Conservation (phyloP, 2,113 vertebrate species). For the Camarhynchus parvulus region DNA sequence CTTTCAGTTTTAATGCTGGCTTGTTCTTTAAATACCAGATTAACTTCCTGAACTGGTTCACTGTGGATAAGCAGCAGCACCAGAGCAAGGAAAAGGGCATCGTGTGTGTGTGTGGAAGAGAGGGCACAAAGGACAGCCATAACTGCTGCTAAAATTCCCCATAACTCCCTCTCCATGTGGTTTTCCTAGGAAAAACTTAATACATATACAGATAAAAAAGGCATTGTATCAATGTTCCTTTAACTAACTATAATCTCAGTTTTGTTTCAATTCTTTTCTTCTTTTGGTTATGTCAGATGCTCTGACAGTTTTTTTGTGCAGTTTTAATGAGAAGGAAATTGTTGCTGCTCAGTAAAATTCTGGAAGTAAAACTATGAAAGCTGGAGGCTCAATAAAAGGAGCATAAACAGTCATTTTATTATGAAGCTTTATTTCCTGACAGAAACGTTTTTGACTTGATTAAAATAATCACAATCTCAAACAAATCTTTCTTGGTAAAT, state of each 20-base stretch:
- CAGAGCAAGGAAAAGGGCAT: neutral
- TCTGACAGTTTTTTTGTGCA: neutral
- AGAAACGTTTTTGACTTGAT: neutral
- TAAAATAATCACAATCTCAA: neutral
- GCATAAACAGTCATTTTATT: neutral
- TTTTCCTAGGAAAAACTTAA: neutral
- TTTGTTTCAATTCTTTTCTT: neutral
- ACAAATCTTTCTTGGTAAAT: neutral
- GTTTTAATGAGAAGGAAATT: neutral
- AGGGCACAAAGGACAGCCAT: neutral
- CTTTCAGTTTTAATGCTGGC: neutral
- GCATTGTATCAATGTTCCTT: neutral
- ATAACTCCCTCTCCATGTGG: neutral
- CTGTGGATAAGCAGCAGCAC: neutral
- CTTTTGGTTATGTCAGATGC: neutral
- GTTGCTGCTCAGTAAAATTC: neutral
- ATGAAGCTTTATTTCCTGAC: neutral
- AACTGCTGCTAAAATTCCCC: neutral
- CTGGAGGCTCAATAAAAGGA: neutral
- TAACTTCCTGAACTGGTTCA: neutral
- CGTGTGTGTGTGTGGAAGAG: accelerated
- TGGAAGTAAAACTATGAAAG: neutral
- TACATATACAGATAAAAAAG: neutral
- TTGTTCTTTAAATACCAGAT: neutral
- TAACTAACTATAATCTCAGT: neutral